Evolutionary conservation across 2,888 invertebrate genomes (phyloP).

Genomic region (Tachystola acroxantha): DNA sequence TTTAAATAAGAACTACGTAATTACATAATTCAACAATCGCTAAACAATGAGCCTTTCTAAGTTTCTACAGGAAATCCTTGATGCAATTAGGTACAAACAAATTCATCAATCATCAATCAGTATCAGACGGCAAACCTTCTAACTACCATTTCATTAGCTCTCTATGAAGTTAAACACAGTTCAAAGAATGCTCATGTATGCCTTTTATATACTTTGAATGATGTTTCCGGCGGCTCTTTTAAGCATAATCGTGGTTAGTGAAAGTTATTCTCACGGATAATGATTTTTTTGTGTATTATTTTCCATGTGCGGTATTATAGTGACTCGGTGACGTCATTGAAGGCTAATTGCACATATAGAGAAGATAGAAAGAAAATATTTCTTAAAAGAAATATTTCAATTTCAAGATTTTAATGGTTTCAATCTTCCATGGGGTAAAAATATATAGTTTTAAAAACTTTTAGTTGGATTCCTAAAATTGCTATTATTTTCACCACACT

Average conservation of each 20-base stretch:
- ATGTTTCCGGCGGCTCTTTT: constrained; percentile 27
- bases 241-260: constrained; percentile 21
- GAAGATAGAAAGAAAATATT: no score
- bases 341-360: no score
- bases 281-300: constrained; percentile 1
- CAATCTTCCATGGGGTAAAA: no score
- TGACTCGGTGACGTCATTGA: not conserved
- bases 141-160: constrained; percentile 12
- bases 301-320: not conserved
- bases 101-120: constrained; percentile 32
- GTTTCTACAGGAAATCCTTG: constrained; percentile 37
- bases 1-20: no score
- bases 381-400: no score
- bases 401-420: no score
- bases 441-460: no score
- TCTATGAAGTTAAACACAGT: constrained; percentile 6
- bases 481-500: no score
- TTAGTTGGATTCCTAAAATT: no score
- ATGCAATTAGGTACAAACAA: constrained; percentile 26
- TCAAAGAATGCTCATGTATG: constrained; percentile 5
- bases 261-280: constrained; percentile 28
- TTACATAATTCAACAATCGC: no score
- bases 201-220: constrained; percentile 18
- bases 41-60: no score
- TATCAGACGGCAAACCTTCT: constrained; percentile 2